Evolutionary conservation across 2,888 invertebrate genomes (phyloP).

Genomic region (Clostera curtula): DNA sequence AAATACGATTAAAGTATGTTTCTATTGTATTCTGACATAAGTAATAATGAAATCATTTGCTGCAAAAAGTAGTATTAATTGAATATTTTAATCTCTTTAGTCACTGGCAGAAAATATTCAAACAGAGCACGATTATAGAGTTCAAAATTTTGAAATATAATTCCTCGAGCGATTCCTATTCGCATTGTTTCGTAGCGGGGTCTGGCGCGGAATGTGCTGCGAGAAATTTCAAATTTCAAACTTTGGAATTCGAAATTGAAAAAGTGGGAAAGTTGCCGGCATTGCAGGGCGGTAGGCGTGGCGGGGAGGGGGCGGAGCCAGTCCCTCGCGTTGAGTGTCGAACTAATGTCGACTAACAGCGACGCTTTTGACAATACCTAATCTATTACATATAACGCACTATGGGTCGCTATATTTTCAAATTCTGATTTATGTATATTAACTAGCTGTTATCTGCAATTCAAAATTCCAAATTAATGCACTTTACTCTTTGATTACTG

Average conservation of each 20-base stretch:
- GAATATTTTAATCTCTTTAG: too few species aligned
- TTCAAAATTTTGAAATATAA: constrained; percentile 6
- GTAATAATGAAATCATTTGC: too few species aligned
- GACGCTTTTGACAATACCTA: constrained; percentile 12
- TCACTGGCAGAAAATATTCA: too few species aligned
- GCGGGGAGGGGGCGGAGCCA: constrained; percentile 36
- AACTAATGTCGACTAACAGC: constrained; percentile 28
- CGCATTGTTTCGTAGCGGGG: constrained; percentile 35
- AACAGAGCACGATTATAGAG: background rate
- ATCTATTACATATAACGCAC: too few species aligned
- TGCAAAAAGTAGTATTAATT: too few species aligned
- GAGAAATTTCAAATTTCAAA: constrained; percentile 50
- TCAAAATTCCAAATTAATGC: too few species aligned
- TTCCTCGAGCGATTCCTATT: constrained; percentile 14
- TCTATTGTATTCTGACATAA: too few species aligned
- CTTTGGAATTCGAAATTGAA: constrained; percentile 51
- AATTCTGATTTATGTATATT: too few species aligned
- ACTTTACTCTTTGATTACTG: too few species aligned
- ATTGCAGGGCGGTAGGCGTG: constrained; percentile 45
- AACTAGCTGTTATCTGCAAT: too few species aligned
- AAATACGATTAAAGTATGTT: too few species aligned
- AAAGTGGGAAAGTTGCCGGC: constrained; percentile 33
- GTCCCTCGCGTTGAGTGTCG: constrained; percentile 26
- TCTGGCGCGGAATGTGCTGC: constrained; percentile 35
- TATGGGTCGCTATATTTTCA: too few species aligned